Conservation (phyloP, 2,888 invertebrate genomes). For the Lordiphosa andalusiaca region DNA sequence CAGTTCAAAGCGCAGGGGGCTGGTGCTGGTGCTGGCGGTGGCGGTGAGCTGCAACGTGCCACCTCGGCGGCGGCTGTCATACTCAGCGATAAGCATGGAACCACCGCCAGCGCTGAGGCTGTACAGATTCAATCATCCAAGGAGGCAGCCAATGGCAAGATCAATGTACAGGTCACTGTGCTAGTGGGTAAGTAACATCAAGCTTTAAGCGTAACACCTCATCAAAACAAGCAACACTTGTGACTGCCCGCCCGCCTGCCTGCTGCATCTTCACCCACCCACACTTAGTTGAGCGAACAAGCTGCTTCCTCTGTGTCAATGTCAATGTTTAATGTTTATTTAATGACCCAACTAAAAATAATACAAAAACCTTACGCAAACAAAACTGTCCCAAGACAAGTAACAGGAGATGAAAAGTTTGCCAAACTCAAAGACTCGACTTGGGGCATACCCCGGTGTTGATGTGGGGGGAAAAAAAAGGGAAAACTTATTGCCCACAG, state of each 20-base stretch:
- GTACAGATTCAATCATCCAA: constrained; percentile 81
- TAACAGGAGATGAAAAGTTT: neutral
- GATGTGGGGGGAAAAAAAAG: no score
- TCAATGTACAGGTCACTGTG: constrained; percentile 93
- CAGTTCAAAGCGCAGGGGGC: constrained; percentile 79
- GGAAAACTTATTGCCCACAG: no score
- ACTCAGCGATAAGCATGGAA: constrained; percentile 82
- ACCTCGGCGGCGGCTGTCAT: constrained; percentile 81
- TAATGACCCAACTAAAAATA: constrained; percentile 65
- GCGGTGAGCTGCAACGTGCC: constrained; percentile 63
- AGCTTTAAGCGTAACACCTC: neutral
- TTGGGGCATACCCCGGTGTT: no score
- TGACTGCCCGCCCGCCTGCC: constrained; percentile 22
- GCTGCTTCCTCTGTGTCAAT: constrained; percentile 44
- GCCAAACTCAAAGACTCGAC: no score
- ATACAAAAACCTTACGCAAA: constrained; percentile 12
- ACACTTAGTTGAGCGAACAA: neutral
- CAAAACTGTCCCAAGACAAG: constrained; percentile 1
- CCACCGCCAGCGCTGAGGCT: constrained; percentile 71
- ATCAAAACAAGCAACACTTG: neutral
- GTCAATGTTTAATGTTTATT: constrained; percentile 69
- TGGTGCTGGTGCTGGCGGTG: constrained; percentile 64
- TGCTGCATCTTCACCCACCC: constrained; percentile 8
- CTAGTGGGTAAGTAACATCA: constrained; percentile 84
- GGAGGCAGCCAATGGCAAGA: constrained; percentile 88